Base-by-base conservation (phyloP, 2,888 invertebrate species). In the Reticulitermes lucifugus region DNA sequence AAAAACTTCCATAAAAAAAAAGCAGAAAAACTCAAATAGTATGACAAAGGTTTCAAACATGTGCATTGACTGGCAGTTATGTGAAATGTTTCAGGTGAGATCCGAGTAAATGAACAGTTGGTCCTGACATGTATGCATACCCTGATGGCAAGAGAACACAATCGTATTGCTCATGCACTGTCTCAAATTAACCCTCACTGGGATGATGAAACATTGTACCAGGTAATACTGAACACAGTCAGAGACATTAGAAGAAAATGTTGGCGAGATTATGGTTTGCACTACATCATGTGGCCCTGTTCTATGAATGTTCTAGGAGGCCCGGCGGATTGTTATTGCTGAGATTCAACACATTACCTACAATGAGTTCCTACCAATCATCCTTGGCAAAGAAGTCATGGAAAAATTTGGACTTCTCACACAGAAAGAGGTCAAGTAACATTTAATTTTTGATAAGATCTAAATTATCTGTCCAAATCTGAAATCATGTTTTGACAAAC, bases 91-190 rank as follows among this genome's bases (percentile, higher is more conserved):
- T 25, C 89, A 95, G 96, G 97, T 89, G 98, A 98, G 92, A 96
- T 97, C 89, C 94, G 98, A 89, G 98, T 97, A 0, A 98, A 98
- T 90, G 98, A 98, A 90, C 98, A 98, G 89, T 91, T 98, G 87
- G 96, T 97, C 0, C 91, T 98, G 84, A 95, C 98, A 0, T 97
- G 97, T 88, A 97, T 98, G 96, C 98, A 98, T 90, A 97, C 97
- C 0, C 90, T 98, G 60, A 95, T 97, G 95, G 96, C 98, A 0
- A 92, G 98, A 86, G 97, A 98, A 90, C 98, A 98, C 90, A 98
- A 98, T 91, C 93, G 97, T 86, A 91, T 97, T 0, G 98, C 98
- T 0, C 94, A 93, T 83, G 95, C 92, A 10, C 91, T 98, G 70
- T 93, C 95, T 0, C 93, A 94, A 82, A 93, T 98, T 9, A 98